These are phyloP conservation scores for Arvicanthis niloticus DNA, from an alignment of 2,113 vertebrate species.

Conservation along the genomic window DNA sequence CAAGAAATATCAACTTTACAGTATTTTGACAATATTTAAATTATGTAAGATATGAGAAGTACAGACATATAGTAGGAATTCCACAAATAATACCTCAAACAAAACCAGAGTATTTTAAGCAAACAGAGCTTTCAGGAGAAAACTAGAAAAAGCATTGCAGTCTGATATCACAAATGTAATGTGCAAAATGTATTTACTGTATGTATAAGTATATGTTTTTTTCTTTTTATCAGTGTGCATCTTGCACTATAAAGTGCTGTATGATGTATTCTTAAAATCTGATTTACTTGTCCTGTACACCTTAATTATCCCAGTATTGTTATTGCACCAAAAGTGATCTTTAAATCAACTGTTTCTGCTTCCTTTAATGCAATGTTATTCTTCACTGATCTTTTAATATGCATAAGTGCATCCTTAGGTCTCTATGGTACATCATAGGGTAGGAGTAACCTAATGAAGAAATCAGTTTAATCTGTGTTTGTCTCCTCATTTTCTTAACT, in stretches of 20 bases:
- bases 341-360: background rate
- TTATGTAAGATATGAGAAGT: background rate
- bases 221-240: background rate
- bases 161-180: background rate
- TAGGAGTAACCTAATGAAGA: conserved; percentile 7
- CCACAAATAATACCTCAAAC: background rate
- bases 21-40: background rate
- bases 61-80: background rate
- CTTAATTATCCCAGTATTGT: background rate
- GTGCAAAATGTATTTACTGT: conserved; percentile 15
- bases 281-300: background rate
- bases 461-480: background rate
- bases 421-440: background rate
- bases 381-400: background rate
- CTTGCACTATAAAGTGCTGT: background rate
- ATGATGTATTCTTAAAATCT: background rate
- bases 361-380: background rate
- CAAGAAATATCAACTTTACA: background rate
- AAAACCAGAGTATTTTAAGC: background rate
- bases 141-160: background rate
- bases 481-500: conserved; percentile 7
- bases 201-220: background rate
- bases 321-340: background rate
- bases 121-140: background rate
- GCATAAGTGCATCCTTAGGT: background rate